Evolutionary conservation across 1,140 invertebrate species (phyloP), one percentile per base, ranked within the genome.

Genomic region (Branchinecta lindahli): DNA sequence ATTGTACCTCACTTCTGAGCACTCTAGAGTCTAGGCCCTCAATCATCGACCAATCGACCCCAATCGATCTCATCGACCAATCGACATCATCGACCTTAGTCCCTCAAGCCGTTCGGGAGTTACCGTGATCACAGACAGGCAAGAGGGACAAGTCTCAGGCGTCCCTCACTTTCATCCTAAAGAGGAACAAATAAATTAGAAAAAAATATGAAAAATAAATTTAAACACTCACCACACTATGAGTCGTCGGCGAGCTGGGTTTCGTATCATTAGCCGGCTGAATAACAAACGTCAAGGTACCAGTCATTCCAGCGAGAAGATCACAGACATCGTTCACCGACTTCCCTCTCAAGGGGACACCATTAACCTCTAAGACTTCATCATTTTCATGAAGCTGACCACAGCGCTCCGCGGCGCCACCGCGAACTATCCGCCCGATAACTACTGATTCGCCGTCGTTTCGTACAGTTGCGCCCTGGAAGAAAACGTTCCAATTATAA

Each of bases 291-390:
- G 90, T 92, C 45, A 98, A 82, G 44, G 91, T 93, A 68, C 95
- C 94, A 74, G 89, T 89, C 90, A 97, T 94, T 71, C 86, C 87
- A 71, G 91, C 89, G 72, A 99, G 82, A 75, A 98, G 87, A 78
- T 96, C 92, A 82, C 94, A 98, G 73, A 99, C 95, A 79, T 98
- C 93, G 81, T 97, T 94, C 72, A 99, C 92, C 72, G 91, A 91
- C 80, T 96, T 97, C 70, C 95, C 94, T 71, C 94, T 85, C 89
- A 98, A 90, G 77, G 93, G 89, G 65, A 96, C 87, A 8, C 91
- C 92, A 80, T 98, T 97, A 10, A 98, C 92, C 80, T 98, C 95
- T 8, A 98, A 82, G 44, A 98, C 92, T 81, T 98, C 95, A 78
- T 98, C 95, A 21, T 94, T 93, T 80, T 97, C 94, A 77, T 96